Evolutionary conservation across 1,140 invertebrate species (phyloP).

Genomic region (Nilaparvata lugens): DNA sequence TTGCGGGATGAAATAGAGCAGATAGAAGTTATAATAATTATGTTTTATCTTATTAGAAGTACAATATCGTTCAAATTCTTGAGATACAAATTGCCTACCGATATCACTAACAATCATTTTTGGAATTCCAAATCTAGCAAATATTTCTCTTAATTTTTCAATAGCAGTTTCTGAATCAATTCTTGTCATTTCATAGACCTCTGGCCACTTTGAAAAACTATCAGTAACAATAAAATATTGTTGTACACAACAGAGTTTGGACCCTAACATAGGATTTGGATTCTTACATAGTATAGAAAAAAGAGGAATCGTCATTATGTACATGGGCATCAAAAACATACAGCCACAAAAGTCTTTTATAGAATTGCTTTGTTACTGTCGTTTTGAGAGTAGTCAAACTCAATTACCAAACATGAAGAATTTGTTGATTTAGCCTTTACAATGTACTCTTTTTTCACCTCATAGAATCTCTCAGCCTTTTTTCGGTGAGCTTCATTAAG

Average conservation of each 20-base stretch:
- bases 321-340: constrained; percentile 18
- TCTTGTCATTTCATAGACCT: not conserved
- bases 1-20: too few relatives aligned
- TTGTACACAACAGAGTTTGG: not conserved
- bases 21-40: too few relatives aligned
- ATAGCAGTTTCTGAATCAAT: not conserved
- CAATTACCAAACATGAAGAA: constrained; percentile 9
- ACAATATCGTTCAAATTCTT: too few relatives aligned
- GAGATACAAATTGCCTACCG: too few relatives aligned
- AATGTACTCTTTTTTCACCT: constrained; percentile 2
- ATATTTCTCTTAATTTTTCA: not conserved
- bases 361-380: constrained; percentile 15
- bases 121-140: not conserved
- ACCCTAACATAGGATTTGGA: constrained; percentile 1
- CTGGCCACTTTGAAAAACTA: not conserved
- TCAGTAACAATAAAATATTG: not conserved
- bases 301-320: constrained; percentile 10
- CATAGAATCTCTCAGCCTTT: constrained; percentile 2
- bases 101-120: too few relatives aligned
- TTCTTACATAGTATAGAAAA: constrained; percentile 13
- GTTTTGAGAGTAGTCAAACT: constrained; percentile 21
- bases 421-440: not conserved
- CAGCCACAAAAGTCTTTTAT: constrained; percentile 17
- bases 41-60: too few relatives aligned
- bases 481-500: constrained; percentile 3